Conservation (phyloP, 1,140 invertebrate genomes). For the Tetragonula clypearis region DNA sequence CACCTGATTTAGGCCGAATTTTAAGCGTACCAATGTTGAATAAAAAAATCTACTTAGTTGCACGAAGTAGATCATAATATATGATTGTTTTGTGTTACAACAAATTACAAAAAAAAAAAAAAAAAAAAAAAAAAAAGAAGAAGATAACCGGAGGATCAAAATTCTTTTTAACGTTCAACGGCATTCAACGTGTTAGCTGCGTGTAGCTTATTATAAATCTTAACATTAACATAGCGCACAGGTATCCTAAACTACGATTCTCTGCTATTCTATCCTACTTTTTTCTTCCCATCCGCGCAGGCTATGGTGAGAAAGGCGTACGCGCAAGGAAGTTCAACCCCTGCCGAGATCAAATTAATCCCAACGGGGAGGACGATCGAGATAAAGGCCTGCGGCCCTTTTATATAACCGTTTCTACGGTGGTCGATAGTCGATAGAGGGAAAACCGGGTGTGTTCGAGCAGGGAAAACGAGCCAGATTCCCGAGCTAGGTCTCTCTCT, state of each 20-base stretch:
- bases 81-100: no score
- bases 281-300: neutral
- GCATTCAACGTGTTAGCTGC: no score
- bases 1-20: no score
- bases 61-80: no score
- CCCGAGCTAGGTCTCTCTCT: neutral
- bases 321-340: neutral
- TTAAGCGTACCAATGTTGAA: no score
- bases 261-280: neutral
- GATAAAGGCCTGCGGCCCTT: constrained; percentile 4
- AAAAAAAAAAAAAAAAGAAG: no score
- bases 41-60: no score
- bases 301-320: neutral
- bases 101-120: no score
- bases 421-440: neutral
- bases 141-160: no score
- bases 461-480: neutral
- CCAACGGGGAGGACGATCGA: neutral
- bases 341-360: neutral
- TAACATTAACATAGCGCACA: neutral
- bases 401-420: neutral
- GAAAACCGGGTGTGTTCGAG: neutral
- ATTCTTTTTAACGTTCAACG: no score
- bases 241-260: no score
- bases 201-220: neutral